Evolutionary conservation across 37 sponge, comb jelly and placozoan genomes (phyloP), one percentile per base, ranked within the genome.

Genomic region (Spongilla lacustris): DNA sequence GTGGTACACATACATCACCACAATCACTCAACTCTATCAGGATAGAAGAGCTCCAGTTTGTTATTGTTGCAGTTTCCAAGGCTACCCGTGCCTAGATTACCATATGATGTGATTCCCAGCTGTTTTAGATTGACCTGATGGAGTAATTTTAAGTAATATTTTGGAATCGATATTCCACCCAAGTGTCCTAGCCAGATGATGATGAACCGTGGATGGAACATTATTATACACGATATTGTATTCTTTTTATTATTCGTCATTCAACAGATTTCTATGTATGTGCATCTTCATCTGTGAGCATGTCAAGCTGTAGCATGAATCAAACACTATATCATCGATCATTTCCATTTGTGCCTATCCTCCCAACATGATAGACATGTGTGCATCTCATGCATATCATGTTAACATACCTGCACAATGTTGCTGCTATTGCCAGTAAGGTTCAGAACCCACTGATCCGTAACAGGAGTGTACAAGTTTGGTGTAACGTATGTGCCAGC

Each of bases 111-210:
- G 31, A 87, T 74, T 0, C 82, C 82, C 38, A 87, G 75, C 46
- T 87, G 49, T 75, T 81, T 87, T 50, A 87, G 82, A 50, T 87
- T 76, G 27, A 82, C 88, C 88, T 87, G 77, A 38, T 26, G 26
- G 33, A 31, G 35, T 2, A 26, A 5, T 4, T 11, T 50, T 24
- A 8, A 9, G 25, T 4, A 24, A 75, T n/a, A n/a, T n/a, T n/a
- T n/a, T n/a, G 8, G 76, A 35, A 75, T 23, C 24, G 10, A 6
- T 10, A 46, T 8, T 46, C 8, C 8, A 46, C 46, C 8, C 46
- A 46, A 8, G 4, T 8, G n/a, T n/a, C n/a, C n/a, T n/a, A n/a
- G n/a, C n/a, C n/a, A n/a, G n/a, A n/a, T n/a, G n/a, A n/a, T 46
- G 46, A 46, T 10, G 46, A 46, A 46, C 8, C 46, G 71, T 28